phyloP scores from a whole-genome alignment of 2,113 vertebrate species.

The Hippocampus mohnikei region DNA sequence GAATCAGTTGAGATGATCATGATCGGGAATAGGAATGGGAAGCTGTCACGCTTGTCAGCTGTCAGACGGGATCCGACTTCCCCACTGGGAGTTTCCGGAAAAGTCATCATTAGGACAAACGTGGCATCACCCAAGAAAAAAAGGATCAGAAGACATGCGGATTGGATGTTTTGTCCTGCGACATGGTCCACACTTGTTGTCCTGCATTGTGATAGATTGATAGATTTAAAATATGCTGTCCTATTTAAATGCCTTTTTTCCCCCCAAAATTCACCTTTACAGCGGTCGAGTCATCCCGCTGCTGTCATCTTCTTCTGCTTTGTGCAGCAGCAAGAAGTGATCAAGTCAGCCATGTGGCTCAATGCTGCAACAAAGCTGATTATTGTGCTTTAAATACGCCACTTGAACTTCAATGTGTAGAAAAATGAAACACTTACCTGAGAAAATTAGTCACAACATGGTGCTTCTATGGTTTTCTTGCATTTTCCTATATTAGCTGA shows the following conservation, averaged over 20 bases:
- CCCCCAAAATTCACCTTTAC: conserved; percentile 28
- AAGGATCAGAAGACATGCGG: background rate
- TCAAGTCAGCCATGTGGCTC: conserved; percentile 30
- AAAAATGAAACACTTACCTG: conserved; percentile 45
- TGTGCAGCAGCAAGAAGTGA: conserved; percentile 51
- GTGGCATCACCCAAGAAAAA: conserved; percentile 11
- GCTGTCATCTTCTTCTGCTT: conserved; percentile 8
- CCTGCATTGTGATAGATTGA: conserved; percentile 27
- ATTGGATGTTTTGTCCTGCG: conserved; percentile 17
- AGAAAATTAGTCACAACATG: conserved; percentile 63
- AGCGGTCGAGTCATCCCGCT: conserved; percentile 19
- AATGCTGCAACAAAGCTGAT: conserved; percentile 29
- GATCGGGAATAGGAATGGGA: background rate
- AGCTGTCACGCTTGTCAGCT: conserved; percentile 25
- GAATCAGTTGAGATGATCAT: background rate
- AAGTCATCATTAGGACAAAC: conserved; percentile 61
- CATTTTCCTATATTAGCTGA: background rate
- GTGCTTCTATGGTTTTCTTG: background rate
- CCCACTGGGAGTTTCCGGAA: conserved; percentile 51
- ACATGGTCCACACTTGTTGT: conserved; percentile 46
- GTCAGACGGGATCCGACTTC: conserved; percentile 59
- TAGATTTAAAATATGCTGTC: background rate
- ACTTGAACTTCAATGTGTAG: background rate
- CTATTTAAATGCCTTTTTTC: background rate
- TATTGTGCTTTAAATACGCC: background rate